Percentiles rank a stretch among this genome's conserved stretches.
Conservation (phyloP, 2,888 invertebrate species). For the Chaitophorus viminalis region DNA sequence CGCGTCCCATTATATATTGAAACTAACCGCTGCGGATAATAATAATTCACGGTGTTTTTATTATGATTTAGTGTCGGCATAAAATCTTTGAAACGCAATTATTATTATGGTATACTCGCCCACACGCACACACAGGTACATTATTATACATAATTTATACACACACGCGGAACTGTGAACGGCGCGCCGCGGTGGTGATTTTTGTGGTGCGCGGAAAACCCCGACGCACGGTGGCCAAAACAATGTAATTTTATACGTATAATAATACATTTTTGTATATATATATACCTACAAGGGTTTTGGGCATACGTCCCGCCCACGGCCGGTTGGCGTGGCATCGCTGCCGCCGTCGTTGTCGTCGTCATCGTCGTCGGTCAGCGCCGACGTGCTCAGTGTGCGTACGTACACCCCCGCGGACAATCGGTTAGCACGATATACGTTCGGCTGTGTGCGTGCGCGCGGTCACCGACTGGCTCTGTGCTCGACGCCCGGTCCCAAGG, state of each 20-base stretch:
- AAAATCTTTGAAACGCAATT: not conserved
- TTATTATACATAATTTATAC: no score
- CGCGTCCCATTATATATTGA: no score
- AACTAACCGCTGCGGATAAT: no score
- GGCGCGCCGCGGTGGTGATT: not conserved
- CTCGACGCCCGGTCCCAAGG: not conserved
- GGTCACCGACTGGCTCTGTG: no score
- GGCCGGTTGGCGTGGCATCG: not conserved
- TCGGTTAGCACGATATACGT: no score
- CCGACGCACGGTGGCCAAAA: not conserved
- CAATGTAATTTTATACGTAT: not conserved
- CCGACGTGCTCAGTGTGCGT: constrained; percentile 30
- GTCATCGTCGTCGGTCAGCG: constrained; percentile 2
- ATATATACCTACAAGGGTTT: no score
- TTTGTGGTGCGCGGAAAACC: not conserved
- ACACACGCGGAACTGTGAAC: no score
- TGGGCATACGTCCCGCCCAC: constrained; percentile 17
- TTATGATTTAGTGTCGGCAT: no score
- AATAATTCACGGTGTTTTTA: no score
- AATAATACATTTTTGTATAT: no score
- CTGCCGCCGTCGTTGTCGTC: no score
- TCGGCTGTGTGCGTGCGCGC: not conserved
- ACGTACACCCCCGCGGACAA: constrained; percentile 24
- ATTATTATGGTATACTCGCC: not conserved
- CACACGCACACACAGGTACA: not conserved